These are phyloP conservation scores for Apoda limacodes DNA, from an alignment of 2,888 invertebrate genomes.

Conservation along the genomic window DNA sequence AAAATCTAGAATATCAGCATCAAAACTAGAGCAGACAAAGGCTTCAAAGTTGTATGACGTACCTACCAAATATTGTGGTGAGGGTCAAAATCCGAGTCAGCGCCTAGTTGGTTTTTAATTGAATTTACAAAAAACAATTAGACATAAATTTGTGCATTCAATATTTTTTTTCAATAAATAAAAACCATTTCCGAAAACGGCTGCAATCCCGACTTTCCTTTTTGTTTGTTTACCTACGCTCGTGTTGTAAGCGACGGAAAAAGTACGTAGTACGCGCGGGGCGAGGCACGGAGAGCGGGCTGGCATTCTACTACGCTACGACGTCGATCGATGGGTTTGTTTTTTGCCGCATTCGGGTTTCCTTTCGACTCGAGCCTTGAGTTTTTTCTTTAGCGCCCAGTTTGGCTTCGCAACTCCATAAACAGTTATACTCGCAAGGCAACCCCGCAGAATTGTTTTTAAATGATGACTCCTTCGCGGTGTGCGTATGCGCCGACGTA, in stretches of 20 bases:
- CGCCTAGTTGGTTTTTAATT: too few relatives aligned
- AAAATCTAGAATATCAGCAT: too few relatives aligned
- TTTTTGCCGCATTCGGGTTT: conserved; percentile 52
- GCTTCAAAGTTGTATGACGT: too few relatives aligned
- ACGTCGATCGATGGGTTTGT: conserved; percentile 26
- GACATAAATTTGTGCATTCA: too few relatives aligned
- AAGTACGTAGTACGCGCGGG: conserved; percentile 44
- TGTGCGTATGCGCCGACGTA: conserved; percentile 32
- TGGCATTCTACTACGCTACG: conserved; percentile 50
- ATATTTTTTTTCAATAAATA: conserved; percentile 13
- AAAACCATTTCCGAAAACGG: conserved; percentile 29
- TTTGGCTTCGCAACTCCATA: conserved; percentile 61
- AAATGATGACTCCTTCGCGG: conserved; percentile 40
- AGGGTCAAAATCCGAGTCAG: too few relatives aligned
- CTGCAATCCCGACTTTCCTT: conserved; percentile 17
- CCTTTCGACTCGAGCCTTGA: conserved; percentile 47
- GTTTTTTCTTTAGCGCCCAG: conserved; percentile 56
- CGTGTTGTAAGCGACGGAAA: conserved; percentile 34
- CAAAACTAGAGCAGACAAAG: too few relatives aligned
- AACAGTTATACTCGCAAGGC: conserved; percentile 61
- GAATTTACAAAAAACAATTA: too few relatives aligned
- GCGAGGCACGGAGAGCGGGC: conserved; percentile 22
- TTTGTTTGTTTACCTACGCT: conserved; percentile 36
- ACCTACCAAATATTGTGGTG: too few relatives aligned
- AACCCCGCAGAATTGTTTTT: conserved; percentile 65